Percentiles rank a stretch among this genome's conserved stretches.
Evolutionary conservation across 2,797 vertebrate genomes (phyloP).

Genomic region (Lacerta bilineata): DNA sequence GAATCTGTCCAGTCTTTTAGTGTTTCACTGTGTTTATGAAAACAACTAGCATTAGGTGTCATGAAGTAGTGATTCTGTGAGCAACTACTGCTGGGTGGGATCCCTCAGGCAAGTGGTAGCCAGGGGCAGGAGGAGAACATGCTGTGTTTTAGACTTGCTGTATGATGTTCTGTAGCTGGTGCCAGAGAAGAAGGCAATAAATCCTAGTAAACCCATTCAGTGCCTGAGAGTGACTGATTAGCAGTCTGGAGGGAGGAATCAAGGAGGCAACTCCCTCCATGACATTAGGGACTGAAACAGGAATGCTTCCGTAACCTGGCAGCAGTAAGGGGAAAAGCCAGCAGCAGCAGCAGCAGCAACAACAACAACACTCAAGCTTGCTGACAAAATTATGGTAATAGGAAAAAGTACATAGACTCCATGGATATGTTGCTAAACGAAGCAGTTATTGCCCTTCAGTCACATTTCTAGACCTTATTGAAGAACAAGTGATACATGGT

Average conservation of each 20-base stretch:
- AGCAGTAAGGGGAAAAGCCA: neutral
- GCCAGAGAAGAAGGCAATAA: no score
- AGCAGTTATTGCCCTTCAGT: conserved; percentile 75
- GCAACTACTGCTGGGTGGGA: no score
- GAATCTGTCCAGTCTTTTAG: neutral
- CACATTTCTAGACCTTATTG: conserved; percentile 77
- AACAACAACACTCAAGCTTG: neutral
- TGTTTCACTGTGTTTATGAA: conserved; percentile 53
- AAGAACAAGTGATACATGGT: conserved; percentile 79
- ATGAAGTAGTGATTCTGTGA: no score
- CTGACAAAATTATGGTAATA: conserved; percentile 43
- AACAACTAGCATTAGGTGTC: neutral
- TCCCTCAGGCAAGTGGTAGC: no score
- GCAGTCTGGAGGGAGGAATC: no score
- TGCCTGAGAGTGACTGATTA: no score
- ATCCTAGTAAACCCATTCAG: no score
- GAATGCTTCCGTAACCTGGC: neutral
- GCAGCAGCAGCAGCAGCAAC: neutral
- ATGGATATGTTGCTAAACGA: conserved; percentile 66
- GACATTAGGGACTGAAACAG: neutral
- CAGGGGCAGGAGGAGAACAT: no score
- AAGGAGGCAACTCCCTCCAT: no score
- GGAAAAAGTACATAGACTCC: conserved; percentile 42
- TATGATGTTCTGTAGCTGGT: no score
- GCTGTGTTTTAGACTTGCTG: no score